phyloP scores from a whole-genome alignment of 1,140 invertebrate genomes.

The Leptestheria dahalacensis region DNA sequence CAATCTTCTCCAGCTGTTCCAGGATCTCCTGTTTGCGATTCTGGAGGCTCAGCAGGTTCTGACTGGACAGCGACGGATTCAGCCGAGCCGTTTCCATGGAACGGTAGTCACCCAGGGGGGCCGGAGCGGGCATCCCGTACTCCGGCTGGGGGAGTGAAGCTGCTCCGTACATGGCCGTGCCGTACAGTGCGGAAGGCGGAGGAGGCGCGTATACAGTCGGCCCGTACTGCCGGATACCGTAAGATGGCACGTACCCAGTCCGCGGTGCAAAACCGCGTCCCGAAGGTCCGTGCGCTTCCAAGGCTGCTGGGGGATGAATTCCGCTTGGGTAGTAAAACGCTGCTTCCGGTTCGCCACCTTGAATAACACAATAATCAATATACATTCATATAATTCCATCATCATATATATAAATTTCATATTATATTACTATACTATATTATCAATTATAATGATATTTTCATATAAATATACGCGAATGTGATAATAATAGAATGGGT shows the following conservation, averaged over 20 bases:
- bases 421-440: no score
- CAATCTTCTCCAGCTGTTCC: constrained; percentile 44
- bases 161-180: constrained; percentile 8
- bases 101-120: constrained; percentile 18
- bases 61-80: constrained; percentile 30
- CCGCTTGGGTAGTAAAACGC: no score
- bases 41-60: constrained; percentile 42
- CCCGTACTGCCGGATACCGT: background rate
- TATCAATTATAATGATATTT: no score
- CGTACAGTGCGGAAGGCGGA: background rate
- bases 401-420: no score
- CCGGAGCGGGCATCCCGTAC: constrained; percentile 21
- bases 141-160: constrained; percentile 20
- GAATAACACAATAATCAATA: no score
- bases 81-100: constrained; percentile 22
- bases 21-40: constrained; percentile 49
- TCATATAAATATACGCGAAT: no score
- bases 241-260: background rate
- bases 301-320: no score
- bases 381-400: no score
- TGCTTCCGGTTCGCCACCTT: no score
- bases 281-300: no score
- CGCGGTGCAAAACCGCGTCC: background rate
- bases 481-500: no score
- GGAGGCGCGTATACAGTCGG: constrained; percentile 7